Conservation (phyloP, 2,797 vertebrate genomes). For the Tiaroga cobitis region DNA sequence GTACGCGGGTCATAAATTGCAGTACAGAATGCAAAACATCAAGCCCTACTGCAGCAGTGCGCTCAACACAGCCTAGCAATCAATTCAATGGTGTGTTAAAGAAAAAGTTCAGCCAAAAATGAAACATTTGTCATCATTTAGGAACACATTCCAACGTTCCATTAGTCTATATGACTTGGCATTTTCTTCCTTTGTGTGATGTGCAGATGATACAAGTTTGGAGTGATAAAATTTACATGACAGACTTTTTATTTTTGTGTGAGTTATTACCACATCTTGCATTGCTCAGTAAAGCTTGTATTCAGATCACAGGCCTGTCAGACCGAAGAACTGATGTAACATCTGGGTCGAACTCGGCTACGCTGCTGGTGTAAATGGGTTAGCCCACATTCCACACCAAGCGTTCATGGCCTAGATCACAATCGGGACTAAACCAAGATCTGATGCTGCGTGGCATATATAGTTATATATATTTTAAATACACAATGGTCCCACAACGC, state of each 20-base stretch:
- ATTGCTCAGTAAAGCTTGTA: not conserved
- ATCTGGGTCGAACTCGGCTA: slow-evolving; percentile 35
- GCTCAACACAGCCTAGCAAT: not conserved
- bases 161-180: not conserved
- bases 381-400: slow-evolving; percentile 30
- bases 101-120: slow-evolving; percentile 7
- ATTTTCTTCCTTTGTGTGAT: not conserved
- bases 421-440: slow-evolving; percentile 20
- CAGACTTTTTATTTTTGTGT: not conserved
- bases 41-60: slow-evolving; percentile 2
- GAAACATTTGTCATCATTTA: slow-evolving; percentile 3
- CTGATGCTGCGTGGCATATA: not conserved
- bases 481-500: not conserved
- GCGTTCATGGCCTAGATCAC: slow-evolving; percentile 40
- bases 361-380: slow-evolving; percentile 43
- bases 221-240: not conserved
- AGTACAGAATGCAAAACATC: slow-evolving; percentile 19
- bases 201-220: not conserved
- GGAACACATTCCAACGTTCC: not conserved
- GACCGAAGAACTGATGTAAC: slow-evolving; percentile 28
- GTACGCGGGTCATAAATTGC: slow-evolving; percentile 29
- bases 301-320: slow-evolving; percentile 17
- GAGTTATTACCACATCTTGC: not conserved
- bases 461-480: not conserved
- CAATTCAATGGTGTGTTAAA: not conserved